Evolutionary conservation across 2,888 invertebrate species (phyloP).

Genomic region (Meteorus colon): DNA sequence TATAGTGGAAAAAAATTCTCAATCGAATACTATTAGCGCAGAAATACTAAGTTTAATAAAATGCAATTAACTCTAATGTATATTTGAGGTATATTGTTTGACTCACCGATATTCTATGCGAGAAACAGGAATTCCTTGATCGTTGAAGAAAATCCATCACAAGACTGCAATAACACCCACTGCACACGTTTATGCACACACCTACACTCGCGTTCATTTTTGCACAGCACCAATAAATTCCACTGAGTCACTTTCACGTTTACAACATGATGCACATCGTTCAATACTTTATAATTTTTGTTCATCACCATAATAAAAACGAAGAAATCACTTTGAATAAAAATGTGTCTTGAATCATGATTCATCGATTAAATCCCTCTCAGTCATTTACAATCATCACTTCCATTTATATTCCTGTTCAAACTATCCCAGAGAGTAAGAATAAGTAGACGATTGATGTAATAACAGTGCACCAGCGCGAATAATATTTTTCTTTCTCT

Average conservation of each 20-base stretch:
- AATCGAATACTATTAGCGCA: constrained; percentile 11
- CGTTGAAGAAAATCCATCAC: constrained; percentile 14
- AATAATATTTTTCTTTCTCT: background rate
- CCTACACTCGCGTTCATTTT: background rate
- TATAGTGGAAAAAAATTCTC: background rate
- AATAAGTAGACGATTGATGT: background rate
- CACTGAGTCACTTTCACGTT: constrained; percentile 3
- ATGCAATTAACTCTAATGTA: constrained; percentile 15
- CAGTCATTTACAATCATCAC: background rate
- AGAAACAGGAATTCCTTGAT: constrained; percentile 2
- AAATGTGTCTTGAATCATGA: background rate
- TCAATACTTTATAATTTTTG: background rate
- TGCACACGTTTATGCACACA: background rate
- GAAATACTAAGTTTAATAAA: constrained; percentile 20
- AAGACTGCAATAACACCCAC: constrained; percentile 1
- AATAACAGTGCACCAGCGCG: background rate
- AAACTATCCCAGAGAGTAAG: too few species aligned
- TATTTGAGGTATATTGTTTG: constrained; percentile 18
- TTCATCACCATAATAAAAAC: background rate
- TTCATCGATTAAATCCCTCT: background rate
- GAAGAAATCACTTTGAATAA: background rate
- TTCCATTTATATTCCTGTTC: too few species aligned
- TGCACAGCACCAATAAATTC: background rate
- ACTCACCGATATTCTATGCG: constrained; percentile 28
- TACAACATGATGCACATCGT: background rate